Conservation (phyloP, 2,113 vertebrate species). For the Hiodon tergisus region DNA sequence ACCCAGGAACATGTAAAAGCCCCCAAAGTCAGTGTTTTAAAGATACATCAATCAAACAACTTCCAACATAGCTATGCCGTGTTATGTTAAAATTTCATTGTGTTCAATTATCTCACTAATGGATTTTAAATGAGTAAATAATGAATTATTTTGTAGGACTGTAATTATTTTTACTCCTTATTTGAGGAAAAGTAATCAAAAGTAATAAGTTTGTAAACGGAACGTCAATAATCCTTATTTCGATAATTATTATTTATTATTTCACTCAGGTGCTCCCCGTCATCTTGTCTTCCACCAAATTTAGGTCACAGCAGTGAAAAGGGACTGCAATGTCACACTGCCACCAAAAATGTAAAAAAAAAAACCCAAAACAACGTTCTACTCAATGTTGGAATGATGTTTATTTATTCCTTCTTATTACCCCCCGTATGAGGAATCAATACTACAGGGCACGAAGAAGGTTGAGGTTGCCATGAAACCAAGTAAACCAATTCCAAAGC, state of each 20-base stretch:
- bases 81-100: too few species aligned
- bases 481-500: too few species aligned
- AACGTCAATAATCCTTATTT: neutral
- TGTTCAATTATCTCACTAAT: too few species aligned
- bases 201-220: neutral
- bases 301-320: neutral
- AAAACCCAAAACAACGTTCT: neutral
- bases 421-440: too few species aligned
- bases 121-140: neutral
- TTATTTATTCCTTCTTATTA: too few species aligned
- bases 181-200: neutral
- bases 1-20: too few species aligned
- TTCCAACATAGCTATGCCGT: too few species aligned
- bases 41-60: too few species aligned
- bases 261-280: neutral
- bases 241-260: neutral
- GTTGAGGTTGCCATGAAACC: too few species aligned
- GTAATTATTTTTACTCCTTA: neutral
- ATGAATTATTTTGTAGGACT: neutral
- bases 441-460: too few species aligned
- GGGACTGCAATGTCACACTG: conserved; percentile 5
- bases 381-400: too few species aligned
- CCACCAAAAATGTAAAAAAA: neutral
- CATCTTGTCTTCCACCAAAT: neutral
- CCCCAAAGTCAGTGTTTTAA: too few species aligned